Evolutionary conservation across 2,888 invertebrate genomes (phyloP).

Genomic region (Orgyia antiqua): DNA sequence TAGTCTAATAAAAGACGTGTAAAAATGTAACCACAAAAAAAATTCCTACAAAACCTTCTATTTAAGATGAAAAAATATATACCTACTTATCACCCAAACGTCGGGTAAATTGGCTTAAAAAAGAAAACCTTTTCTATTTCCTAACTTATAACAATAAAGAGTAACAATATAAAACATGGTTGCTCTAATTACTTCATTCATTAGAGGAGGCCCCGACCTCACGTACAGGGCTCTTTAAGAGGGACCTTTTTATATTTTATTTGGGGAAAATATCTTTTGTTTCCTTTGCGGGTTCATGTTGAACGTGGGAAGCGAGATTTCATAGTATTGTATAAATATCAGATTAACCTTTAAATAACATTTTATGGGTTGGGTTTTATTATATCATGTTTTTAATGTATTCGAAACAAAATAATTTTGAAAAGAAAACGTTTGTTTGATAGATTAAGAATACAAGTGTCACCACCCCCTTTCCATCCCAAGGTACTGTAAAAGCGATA

Average conservation of each 20-base stretch:
- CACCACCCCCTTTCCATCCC: too few species aligned
- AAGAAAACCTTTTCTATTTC: neutral
- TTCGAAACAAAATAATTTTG: too few species aligned
- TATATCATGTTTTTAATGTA: too few species aligned
- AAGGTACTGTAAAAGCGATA: too few species aligned
- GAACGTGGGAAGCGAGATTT: slow-evolving; percentile 1
- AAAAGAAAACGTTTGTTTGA: too few species aligned
- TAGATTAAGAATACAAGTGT: too few species aligned
- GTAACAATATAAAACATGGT: slow-evolving; percentile 13
- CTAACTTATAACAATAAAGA: slow-evolving; percentile 8
- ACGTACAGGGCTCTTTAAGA: slow-evolving; percentile 8
- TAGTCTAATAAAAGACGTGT: too few species aligned
- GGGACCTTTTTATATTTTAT: slow-evolving; percentile 15
- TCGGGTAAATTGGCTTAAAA: too few species aligned
- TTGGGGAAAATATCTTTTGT: slow-evolving; percentile 21
- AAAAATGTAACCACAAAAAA: too few species aligned
- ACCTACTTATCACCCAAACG: too few species aligned
- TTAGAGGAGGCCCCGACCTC: slow-evolving; percentile 16
- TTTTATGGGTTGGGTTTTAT: neutral
- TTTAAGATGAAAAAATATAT: too few species aligned
- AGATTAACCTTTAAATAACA: slow-evolving; percentile 1
- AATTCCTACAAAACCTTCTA: too few species aligned
- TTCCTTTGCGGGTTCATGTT: slow-evolving; percentile 6
- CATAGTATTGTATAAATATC: slow-evolving; percentile 3
- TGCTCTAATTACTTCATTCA: slow-evolving; percentile 30